Evolutionary conservation across 2,113 vertebrate species (phyloP), one percentile per base, ranked within the genome.

Genomic region (Syngnathus floridae): DNA sequence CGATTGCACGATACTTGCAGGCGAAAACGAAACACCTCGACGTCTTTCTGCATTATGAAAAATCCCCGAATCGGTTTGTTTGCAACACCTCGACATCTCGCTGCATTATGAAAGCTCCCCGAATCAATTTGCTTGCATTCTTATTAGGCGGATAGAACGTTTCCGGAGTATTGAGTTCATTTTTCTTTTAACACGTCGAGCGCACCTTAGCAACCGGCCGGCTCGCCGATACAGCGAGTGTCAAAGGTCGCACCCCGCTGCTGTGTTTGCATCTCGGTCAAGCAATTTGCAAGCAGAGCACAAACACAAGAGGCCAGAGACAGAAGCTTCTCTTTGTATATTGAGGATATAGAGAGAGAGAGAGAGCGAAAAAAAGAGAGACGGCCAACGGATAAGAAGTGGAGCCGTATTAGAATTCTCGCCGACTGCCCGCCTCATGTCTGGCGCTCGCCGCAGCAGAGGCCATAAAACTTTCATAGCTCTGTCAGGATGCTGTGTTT

Each of bases 401-500:
- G 31, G 48, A 73, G 71, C 77, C 69, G 77, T 76, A 82, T 78
- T 80, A 65, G 65, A 57, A 83, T 80, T 80, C 82, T 70, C 26
- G 64, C 67, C 13, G 16, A 60, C 61, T 80, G 60, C 52, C 51
- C 48, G 19, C 75, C 68, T 73, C 69, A 49, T 76, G 80, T 82
- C 77, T 84, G 76, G 46, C 54, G 76, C 84, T 78, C 67, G 22
- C 74, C 64, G 80, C 64, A 22, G 84, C 80, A 65, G 71, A 77
- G 31, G 54, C 63, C 82, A 91, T 91, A 78, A 90, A 90, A 87
- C 58, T 87, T 90, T 88, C 75, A 90, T 89, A 58, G 78, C 84
- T 79, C 82, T 82, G 83, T 86, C 69, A 69, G 71, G 82, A 84
- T 85, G 79, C 82, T 85, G 78, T 80, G 80, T 86, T 87, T 85